Percentiles rank a stretch among this genome's conserved stretches.
These are phyloP conservation scores for Ataeniobius toweri DNA, from an alignment of 2,797 vertebrate species.

Conservation along the genomic window DNA sequence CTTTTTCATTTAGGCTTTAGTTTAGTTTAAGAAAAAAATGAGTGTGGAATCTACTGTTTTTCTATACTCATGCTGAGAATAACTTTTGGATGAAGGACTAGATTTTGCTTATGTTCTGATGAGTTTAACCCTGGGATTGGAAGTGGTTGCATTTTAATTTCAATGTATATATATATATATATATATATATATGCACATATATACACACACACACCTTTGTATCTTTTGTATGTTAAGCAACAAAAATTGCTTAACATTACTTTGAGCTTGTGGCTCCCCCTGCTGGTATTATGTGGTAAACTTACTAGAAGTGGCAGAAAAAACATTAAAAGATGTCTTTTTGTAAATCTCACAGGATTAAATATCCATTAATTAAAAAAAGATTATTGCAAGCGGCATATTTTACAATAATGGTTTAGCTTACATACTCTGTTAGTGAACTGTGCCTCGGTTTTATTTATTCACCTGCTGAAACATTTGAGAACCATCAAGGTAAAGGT, in stretches of 20 bases:
- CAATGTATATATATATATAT: no score
- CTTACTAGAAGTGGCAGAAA: neutral
- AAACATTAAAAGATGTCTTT: neutral
- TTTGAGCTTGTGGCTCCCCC: conserved; percentile 24
- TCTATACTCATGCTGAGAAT: neutral
- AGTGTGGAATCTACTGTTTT: neutral
- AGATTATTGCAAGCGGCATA: neutral
- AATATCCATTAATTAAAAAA: neutral
- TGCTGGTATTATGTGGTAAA: conserved; percentile 25
- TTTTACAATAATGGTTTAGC: neutral
- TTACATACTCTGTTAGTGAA: neutral
- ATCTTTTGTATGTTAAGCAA: no score
- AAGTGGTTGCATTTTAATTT: no score
- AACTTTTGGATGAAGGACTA: neutral
- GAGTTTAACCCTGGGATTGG: no score
- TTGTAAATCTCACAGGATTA: neutral
- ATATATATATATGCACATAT: no score
- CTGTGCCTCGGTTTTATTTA: neutral
- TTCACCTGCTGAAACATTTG: neutral
- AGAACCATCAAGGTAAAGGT: neutral
- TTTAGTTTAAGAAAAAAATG: no score
- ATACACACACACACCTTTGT: no score
- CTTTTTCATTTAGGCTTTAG: neutral
- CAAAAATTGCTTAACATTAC: neutral
- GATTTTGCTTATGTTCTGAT: neutral